Evolutionary conservation across 2,888 invertebrate genomes (phyloP), one percentile per base, ranked within the genome.

Genomic region (Selenia dentaria): DNA sequence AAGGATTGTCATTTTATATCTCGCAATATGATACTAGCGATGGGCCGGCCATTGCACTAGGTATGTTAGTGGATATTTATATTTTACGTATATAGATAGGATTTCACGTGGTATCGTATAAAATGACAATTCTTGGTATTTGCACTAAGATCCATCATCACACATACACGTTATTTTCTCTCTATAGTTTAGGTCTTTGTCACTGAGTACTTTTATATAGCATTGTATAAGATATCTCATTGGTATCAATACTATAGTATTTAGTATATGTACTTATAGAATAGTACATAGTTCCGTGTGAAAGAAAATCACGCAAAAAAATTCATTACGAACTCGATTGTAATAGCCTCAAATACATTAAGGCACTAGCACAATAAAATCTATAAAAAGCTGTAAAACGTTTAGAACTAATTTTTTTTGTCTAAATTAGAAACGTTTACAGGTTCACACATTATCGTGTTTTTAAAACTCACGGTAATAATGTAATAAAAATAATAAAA

Each of bases 1-100:
- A 77, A 77, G 74, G 78, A 67, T 72, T 83, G 79, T 75, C 70
- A 81, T 77, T 79, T 74, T 67, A 16, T 29, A 11, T 9, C 6
- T 16, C 11, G 40, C 36, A 26, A 11, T 24, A 9, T 11, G 10
- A 9, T 3, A 4, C 12, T 33, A 56, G 63, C 59, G 59, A 63
- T 73, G 71, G 70, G 18, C 74, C 71, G 54, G 72, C 74, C 71
- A 70, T 56, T 55, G 9, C 29, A 13, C 46, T 36, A 24, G 35
- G 3, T 28, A 9, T 35, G 35, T 47, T 47, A 36, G 40, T 46
- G 26, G n/a, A 37, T 32, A 39, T 33, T 57, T 60, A 60, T 61
- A 55, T 49, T 57, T 59, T 56, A 54, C 54, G 49, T 46, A 46
- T 46, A 36, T 35, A 34, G 27, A 34, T 28, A 46, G 45, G 40